Evolutionary conservation across 1,140 invertebrate genomes (phyloP).

Genomic region (Aphis craccivora): DNA sequence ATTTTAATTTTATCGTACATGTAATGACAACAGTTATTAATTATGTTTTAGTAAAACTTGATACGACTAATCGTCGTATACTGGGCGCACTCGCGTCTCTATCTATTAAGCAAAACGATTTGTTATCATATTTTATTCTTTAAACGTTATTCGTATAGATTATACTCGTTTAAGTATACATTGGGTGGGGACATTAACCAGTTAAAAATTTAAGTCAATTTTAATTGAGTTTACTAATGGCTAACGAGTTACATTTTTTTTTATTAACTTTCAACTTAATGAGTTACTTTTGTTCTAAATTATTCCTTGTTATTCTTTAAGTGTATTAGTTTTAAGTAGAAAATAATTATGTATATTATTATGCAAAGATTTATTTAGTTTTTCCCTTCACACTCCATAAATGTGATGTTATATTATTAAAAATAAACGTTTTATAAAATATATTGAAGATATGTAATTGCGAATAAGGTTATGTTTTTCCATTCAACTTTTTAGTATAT

Average conservation of each 20-base stretch:
- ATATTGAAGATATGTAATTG: not conserved
- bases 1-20: slow-evolving; percentile 20
- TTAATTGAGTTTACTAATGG: not conserved
- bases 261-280: not conserved
- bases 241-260: not conserved
- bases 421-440: not conserved
- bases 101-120: not conserved
- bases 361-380: not conserved
- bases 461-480: not conserved
- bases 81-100: too few relatives aligned
- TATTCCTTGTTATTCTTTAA: not conserved
- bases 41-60: slow-evolving; percentile 23
- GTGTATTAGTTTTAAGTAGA: not conserved
- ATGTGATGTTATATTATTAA: not conserved
- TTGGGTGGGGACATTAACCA: not conserved
- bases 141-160: not conserved
- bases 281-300: not conserved
- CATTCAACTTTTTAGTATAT: not conserved
- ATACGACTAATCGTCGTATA: not conserved
- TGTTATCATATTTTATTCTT: not conserved
- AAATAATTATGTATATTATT: not conserved
- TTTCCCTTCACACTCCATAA: not conserved
- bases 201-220: not conserved
- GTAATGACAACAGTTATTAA: not conserved
- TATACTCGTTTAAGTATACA: not conserved